A percentile compares a stretch with the other conserved stretches of the same genome.
These are phyloP conservation scores for Stylophora pistillata DNA, from an alignment of 64 coral and sea anemone genomes.

Conservation along the genomic window DNA sequence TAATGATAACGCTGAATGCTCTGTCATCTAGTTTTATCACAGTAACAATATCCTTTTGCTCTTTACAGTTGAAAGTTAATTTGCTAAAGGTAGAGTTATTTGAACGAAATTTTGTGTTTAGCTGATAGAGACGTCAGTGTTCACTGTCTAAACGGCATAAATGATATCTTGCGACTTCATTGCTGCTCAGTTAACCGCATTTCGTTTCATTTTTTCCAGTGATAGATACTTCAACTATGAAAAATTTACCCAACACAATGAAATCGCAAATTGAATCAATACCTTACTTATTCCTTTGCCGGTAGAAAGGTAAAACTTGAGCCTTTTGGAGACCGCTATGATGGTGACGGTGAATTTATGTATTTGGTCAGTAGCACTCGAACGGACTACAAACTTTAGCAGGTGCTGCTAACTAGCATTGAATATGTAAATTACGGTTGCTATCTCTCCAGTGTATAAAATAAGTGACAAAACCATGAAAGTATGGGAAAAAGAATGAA, in stretches of 20 bases:
- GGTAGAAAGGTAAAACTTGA: not conserved
- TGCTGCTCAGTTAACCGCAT: not conserved
- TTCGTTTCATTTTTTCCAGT: not conserved
- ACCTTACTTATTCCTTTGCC: not conserved
- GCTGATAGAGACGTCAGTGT: too few relatives aligned
- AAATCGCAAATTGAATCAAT: not conserved
- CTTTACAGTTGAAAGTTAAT: too few relatives aligned
- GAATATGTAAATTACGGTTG: conserved; percentile 22
- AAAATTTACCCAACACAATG: not conserved
- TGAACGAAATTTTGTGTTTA: too few relatives aligned
- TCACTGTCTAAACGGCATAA: too few relatives aligned
- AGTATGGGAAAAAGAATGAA: not conserved
- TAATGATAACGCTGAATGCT: too few relatives aligned
- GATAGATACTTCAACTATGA: not conserved
- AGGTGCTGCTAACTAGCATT: conserved; percentile 13
- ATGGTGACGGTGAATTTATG: conserved; percentile 6
- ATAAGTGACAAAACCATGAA: not conserved
- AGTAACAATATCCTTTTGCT: too few relatives aligned
- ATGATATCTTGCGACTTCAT: not conserved
- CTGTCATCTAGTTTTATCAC: too few relatives aligned
- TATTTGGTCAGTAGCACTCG: not conserved
- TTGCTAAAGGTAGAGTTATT: too few relatives aligned
- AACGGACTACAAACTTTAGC: conserved; percentile 14
- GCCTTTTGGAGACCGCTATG: not conserved
- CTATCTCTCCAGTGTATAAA: not conserved